Evolutionary conservation across 2,797 vertebrate species (phyloP).

Genomic region (Lithobates sylvaticus): DNA sequence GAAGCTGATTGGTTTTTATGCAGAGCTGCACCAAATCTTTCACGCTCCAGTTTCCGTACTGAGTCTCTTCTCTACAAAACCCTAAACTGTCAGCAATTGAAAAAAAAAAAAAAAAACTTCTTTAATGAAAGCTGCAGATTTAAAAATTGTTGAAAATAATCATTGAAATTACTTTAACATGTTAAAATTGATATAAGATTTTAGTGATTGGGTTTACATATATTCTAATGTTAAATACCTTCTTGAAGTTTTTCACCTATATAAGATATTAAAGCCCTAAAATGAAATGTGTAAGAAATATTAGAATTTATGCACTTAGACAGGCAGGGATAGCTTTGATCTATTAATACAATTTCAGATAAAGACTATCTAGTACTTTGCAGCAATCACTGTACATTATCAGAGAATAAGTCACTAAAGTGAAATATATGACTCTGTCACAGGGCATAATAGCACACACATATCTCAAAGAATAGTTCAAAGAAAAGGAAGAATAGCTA

Average conservation of each 20-base stretch:
- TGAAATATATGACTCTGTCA: conserved; percentile 13
- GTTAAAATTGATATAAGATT: too few species aligned
- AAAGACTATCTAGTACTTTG: background rate
- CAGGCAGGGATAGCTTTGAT: background rate
- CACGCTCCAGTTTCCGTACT: too few species aligned
- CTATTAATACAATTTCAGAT: background rate
- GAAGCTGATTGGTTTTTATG: too few species aligned
- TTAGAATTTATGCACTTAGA: background rate
- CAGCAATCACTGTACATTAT: background rate
- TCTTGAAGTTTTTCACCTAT: background rate
- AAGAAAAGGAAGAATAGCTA: background rate
- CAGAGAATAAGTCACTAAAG: background rate
- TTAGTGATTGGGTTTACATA: too few species aligned
- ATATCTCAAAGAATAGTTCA: background rate
- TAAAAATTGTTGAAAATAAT: too few species aligned
- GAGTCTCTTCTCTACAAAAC: too few species aligned
- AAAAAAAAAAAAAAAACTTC: too few species aligned
- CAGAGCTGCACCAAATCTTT: too few species aligned
- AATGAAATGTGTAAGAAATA: background rate
- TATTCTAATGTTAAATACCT: background rate
- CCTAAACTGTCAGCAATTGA: too few species aligned
- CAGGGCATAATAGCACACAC: background rate
- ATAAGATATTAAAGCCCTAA: background rate
- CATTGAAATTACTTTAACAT: too few species aligned
- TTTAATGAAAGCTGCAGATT: too few species aligned